These are phyloP conservation scores for Exocentrus adspersus DNA, from an alignment of 2,888 invertebrate genomes.

Conservation along the genomic window DNA sequence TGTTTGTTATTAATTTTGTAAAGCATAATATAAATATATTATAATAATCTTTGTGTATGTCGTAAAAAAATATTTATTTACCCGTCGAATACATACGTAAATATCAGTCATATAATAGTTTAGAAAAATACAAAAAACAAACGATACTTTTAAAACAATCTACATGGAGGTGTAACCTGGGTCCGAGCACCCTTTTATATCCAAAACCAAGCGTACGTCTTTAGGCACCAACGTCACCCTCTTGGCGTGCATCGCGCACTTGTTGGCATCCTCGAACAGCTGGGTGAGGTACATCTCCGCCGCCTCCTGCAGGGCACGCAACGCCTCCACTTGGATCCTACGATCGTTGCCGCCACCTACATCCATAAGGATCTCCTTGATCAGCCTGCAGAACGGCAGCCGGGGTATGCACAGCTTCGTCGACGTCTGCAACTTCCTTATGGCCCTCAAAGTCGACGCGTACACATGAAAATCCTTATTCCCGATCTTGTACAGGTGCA, in stretches of 20 bases:
- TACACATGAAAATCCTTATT: conserved; percentile 16
- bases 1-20: conserved; percentile 5
- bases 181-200: conserved; percentile 56
- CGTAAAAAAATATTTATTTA: too few relatives aligned
- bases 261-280: conserved; percentile 64
- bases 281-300: conserved; percentile 65
- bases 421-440: conserved; percentile 51
- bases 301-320: conserved; percentile 65
- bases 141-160: neutral
- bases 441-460: conserved; percentile 46
- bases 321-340: conserved; percentile 59
- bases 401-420: conserved; percentile 62
- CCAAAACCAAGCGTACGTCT: conserved; percentile 64
- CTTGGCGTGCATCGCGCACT: conserved; percentile 63
- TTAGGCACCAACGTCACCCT: conserved; percentile 63
- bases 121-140: neutral
- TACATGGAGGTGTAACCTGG: conserved; percentile 4
- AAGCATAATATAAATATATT: conserved; percentile 13
- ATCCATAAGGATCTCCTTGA: conserved; percentile 61
- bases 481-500: conserved; percentile 2
- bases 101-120: too few relatives aligned
- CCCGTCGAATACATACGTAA: too few relatives aligned
- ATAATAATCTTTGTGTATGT: too few relatives aligned
- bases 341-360: conserved; percentile 38
- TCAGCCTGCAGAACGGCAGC: conserved; percentile 61